A percentile compares a stretch with the other conserved stretches of the same genome.
These are phyloP conservation scores for Helobdella robusta DNA, from an alignment of 2,888 invertebrate species.

Conservation along the genomic window DNA sequence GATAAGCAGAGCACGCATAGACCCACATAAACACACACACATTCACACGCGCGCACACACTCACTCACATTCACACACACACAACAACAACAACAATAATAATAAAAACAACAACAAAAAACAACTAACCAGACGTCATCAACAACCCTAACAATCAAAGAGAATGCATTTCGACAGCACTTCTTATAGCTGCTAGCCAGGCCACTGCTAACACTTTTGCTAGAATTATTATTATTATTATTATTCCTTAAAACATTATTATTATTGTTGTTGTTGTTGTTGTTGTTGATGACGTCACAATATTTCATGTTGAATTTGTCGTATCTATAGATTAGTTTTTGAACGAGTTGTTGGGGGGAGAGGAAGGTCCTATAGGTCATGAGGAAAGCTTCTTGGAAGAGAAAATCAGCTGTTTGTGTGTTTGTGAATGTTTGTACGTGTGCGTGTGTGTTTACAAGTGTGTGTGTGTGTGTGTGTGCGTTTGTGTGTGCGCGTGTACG, in stretches of 20 bases:
- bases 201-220: slow-evolving; percentile 46
- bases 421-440: too few relatives aligned
- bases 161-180: slow-evolving; percentile 76
- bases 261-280: slow-evolving; percentile 38
- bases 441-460: too few relatives aligned
- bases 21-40: too few relatives aligned
- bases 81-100: background rate
- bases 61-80: too few relatives aligned
- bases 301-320: slow-evolving; percentile 58
- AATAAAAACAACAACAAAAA: slow-evolving; percentile 35
- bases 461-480: too few relatives aligned
- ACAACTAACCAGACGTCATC: slow-evolving; percentile 82
- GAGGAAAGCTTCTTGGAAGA: slow-evolving; percentile 93
- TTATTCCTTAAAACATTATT: too few relatives aligned
- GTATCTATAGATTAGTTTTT: slow-evolving; percentile 71
- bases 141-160: slow-evolving; percentile 82
- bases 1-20: too few relatives aligned
- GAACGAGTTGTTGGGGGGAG: slow-evolving; percentile 71
- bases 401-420: slow-evolving; percentile 51
- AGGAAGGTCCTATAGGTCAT: slow-evolving; percentile 95
- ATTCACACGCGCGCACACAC: too few relatives aligned
- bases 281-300: slow-evolving; percentile 27
- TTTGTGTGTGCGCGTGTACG: too few relatives aligned
- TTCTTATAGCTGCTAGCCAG: slow-evolving; percentile 53
- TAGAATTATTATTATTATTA: background rate